Evolutionary conservation across 1,140 invertebrate species (phyloP).

Genomic region (Bombus vancouverensis): DNA sequence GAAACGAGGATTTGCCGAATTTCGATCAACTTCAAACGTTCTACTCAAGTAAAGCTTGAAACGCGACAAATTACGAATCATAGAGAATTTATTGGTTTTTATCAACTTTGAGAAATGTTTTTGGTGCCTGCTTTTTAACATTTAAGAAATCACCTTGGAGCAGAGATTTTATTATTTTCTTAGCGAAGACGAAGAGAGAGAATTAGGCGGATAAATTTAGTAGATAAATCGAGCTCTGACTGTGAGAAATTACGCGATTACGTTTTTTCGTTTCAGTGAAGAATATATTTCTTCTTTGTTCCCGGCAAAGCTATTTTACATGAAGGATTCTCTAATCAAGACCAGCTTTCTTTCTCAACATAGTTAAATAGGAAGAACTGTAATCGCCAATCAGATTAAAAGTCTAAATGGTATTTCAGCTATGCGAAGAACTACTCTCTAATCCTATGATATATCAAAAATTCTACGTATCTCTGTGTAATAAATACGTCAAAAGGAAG

Average conservation of each 20-base stretch:
- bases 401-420: neutral
- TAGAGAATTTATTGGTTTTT: neutral
- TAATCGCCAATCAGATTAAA: neutral
- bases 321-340: slow-evolving; percentile 29
- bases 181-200: neutral
- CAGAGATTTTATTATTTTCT: neutral
- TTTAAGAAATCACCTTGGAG: neutral
- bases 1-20: neutral
- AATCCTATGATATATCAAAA: neutral
- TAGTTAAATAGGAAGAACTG: neutral
- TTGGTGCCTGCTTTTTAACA: neutral
- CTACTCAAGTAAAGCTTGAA: neutral
- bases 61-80: too few relatives aligned
- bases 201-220: neutral
- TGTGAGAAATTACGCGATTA: slow-evolving; percentile 5
- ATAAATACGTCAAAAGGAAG: neutral
- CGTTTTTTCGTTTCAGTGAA: neutral
- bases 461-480: neutral
- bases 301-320: neutral
- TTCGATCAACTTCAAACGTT: neutral
- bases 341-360: neutral
- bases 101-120: neutral
- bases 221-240: neutral
- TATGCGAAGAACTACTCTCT: neutral
- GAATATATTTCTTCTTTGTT: neutral